Base-by-base conservation (phyloP, 1,140 invertebrate species). In the Penaeus indicus region DNA sequence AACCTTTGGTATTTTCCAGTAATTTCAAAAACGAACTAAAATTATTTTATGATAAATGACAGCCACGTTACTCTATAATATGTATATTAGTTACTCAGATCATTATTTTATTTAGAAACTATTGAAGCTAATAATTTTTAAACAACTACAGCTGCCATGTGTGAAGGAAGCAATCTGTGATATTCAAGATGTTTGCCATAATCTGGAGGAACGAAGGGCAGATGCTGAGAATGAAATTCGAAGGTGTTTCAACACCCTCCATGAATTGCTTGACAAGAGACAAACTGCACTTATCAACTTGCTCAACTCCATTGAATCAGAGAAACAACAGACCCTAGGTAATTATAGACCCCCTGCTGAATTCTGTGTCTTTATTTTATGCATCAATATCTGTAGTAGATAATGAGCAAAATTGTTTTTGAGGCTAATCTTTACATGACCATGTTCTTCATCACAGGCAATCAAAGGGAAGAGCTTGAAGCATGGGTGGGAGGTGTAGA, bases 321-420 rank as follows among this genome's bases (percentile, higher is more conserved):
- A 91, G 72, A 94, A 94, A 91, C 92, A 93, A 72, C 87, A 92
- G 83, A 93, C 92, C 10, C 91, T 94, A n/a, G 91, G 91, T 85
- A 79, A 79, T 25, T 67, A 25, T 18, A 47, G 4, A 25, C 8
- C 54, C n/a, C 32, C 22, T 38, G n/a, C 27, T 61, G 19, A 75
- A 19, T 13, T 47, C 18, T 78, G 1, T 21, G n/a, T 10, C 47
- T 4, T n/a, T 4, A 11, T 19, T 54, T 85, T 21, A 60, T 38
- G 13, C 75, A 54, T 8, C 32, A 7, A 32, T 72, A 19, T 22
- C 2, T 19, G 32, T 13, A 0, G 32, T 25, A 25, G 16, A 72
- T 72, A 0, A 21, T 13, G 54, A 54, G 54, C 54, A 54, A 8
- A 75, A 3, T 75, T 75, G 18, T 5, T 75, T 8, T 75, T 27